phyloP scores from a whole-genome alignment of 2,888 invertebrate genomes.

The Meghimatium bilineatum region DNA sequence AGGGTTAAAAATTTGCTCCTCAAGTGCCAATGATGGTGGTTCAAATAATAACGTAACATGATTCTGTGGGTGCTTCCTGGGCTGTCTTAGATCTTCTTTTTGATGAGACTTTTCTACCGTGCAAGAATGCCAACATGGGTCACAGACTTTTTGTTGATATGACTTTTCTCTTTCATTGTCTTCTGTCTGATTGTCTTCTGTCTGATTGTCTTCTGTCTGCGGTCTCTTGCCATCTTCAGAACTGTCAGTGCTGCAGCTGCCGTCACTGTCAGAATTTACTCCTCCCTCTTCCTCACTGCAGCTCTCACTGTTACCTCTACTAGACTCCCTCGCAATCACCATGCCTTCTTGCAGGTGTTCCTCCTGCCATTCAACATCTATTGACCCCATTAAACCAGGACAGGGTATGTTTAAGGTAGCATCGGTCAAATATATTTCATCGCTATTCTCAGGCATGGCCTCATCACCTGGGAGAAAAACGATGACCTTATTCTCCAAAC shows the following conservation, averaged over 20 bases:
- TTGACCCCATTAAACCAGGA: slow-evolving; percentile 34
- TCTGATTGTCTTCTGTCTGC: neutral
- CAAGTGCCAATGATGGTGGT: neutral
- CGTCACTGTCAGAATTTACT: neutral
- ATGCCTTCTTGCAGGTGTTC: neutral
- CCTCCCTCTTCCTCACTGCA: neutral
- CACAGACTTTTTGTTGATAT: neutral
- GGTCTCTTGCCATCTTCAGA: neutral
- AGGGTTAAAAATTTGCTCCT: slow-evolving; percentile 17
- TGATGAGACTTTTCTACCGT: neutral
- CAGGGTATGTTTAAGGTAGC: slow-evolving; percentile 42
- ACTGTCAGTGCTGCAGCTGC: neutral
- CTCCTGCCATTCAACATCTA: neutral
- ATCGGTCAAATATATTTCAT: slow-evolving; percentile 31
- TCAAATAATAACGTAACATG: neutral
- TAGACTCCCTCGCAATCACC: too few species aligned
- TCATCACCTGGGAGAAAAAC: slow-evolving; percentile 50
- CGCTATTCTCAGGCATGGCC: slow-evolving; percentile 26
- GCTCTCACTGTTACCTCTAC: neutral
- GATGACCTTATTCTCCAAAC: slow-evolving; percentile 52
- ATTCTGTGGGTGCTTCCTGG: too few species aligned
- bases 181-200: too few species aligned
- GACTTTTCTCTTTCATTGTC: neutral
- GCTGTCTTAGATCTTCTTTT: too few species aligned
- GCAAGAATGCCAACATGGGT: neutral